A percentile compares a stretch with the other conserved stretches of the same genome.
These are phyloP conservation scores for Helostoma temminkii DNA, from an alignment of 2,797 vertebrate genomes.

Conservation along the genomic window DNA sequence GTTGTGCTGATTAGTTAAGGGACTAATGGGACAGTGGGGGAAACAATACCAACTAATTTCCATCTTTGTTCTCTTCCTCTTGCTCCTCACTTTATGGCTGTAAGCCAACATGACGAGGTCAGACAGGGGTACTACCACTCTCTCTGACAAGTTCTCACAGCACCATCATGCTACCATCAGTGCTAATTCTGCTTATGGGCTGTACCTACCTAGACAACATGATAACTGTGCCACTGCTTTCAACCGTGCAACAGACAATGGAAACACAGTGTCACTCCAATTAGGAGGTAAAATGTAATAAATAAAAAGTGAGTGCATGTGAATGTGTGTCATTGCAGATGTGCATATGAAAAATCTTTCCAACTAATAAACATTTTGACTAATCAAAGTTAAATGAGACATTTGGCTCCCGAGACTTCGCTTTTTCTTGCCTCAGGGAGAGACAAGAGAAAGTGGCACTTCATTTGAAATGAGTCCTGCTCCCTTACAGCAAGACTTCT, in stretches of 20 bases:
- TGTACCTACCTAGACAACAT: constrained; percentile 21
- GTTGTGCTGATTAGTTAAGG: constrained; percentile 58
- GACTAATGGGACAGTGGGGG: constrained; percentile 31
- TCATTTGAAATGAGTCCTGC: constrained; percentile 61
- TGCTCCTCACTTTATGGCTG: constrained; percentile 13
- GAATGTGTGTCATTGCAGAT: constrained; percentile 3
- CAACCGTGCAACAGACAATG: constrained; percentile 23
- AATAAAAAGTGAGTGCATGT: constrained; percentile 27
- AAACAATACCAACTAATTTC: constrained; percentile 38
- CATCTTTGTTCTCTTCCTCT: not conserved
- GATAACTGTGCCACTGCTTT: constrained; percentile 42
- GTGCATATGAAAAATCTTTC: constrained; percentile 26
- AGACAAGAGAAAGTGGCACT: constrained; percentile 60
- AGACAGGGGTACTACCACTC: constrained; percentile 23
- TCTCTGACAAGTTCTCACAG: constrained; percentile 42
- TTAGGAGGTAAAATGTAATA: constrained; percentile 54
- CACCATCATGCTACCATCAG: constrained; percentile 21
- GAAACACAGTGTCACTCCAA: constrained; percentile 53
- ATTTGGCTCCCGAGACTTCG: constrained; percentile 35
- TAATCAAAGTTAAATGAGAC: constrained; percentile 56
- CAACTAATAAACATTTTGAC: constrained; percentile 26
- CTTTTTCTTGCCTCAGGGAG: constrained; percentile 46
- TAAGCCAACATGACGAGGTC: constrained; percentile 44
- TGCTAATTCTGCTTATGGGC: constrained; percentile 24
- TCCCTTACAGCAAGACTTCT: constrained; percentile 57